Percentiles rank a stretch among this genome's conserved stretches.
These are phyloP conservation scores for Reticulitermes lucifugus DNA, from an alignment of 2,888 invertebrate genomes.

Conservation along the genomic window DNA sequence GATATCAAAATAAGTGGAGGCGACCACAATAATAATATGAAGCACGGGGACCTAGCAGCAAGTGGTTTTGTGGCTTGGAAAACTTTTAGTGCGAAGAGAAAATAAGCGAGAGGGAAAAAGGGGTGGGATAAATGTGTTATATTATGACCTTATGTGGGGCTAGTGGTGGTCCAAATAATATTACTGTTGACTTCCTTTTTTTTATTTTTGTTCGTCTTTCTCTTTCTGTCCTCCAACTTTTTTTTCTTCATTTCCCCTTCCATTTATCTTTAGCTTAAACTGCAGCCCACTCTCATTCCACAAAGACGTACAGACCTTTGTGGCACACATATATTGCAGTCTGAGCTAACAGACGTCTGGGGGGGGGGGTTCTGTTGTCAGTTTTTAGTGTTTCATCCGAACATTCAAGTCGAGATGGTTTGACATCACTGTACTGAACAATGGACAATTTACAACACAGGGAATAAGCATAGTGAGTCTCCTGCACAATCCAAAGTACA, in stretches of 20 bases:
- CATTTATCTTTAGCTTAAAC: constrained; percentile 26
- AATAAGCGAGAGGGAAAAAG: not conserved
- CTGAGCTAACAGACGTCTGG: constrained; percentile 7
- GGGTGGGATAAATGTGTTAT: constrained; percentile 35
- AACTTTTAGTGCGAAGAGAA: not conserved
- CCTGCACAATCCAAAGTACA: not conserved
- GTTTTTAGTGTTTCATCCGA: constrained; percentile 15
- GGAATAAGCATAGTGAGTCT: not conserved
- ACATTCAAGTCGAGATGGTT: not conserved
- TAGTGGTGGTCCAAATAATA: constrained; percentile 44
- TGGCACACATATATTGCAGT: constrained; percentile 21
- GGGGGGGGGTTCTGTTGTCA: not conserved
- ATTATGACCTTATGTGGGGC: constrained; percentile 28
- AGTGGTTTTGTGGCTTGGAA: constrained; percentile 12
- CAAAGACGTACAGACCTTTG: constrained; percentile 27
- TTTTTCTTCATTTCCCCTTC: constrained; percentile 23
- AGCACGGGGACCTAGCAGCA: constrained; percentile 12
- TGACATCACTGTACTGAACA: not conserved
- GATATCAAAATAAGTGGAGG: constrained; percentile 20
- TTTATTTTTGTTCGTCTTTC: not conserved
- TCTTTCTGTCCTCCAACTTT: not conserved
- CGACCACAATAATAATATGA: constrained; percentile 18
- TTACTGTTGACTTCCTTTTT: constrained; percentile 36
- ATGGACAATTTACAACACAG: not conserved
- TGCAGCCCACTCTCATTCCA: constrained; percentile 24